Evolutionary conservation across 2,113 vertebrate genomes (phyloP).

Genomic region (Promerops cafer): DNA sequence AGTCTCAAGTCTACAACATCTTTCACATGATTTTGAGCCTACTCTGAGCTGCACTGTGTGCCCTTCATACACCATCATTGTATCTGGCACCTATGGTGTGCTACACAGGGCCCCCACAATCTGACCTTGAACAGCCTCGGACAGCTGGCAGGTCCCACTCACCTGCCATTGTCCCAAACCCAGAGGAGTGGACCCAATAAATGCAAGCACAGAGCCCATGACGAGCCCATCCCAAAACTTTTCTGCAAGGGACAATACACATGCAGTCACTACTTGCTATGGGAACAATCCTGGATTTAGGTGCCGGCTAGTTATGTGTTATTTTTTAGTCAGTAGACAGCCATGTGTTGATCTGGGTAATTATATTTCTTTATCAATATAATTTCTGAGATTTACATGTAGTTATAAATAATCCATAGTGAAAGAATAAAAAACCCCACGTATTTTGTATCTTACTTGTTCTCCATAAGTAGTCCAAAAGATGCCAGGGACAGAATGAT

Average conservation of each 20-base stretch:
- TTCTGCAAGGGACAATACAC: neutral
- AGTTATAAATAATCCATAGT: neutral
- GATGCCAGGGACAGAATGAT: slow-evolving; percentile 85
- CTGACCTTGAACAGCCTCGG: neutral
- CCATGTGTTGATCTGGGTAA: neutral
- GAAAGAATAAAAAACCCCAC: neutral
- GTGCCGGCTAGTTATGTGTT: neutral
- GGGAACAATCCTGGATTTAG: neutral
- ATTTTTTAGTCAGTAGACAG: neutral
- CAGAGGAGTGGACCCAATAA: neutral
- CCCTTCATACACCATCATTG: neutral
- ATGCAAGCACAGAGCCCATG: neutral
- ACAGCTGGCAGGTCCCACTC: neutral
- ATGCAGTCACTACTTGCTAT: neutral
- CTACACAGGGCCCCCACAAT: neutral
- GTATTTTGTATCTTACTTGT: slow-evolving; percentile 71
- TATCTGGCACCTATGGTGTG: rapidly evolving
- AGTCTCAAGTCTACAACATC: neutral
- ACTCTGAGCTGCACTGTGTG: neutral
- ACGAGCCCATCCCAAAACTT: neutral
- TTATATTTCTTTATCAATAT: neutral
- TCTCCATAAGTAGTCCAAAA: slow-evolving; percentile 83
- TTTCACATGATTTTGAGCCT: neutral
- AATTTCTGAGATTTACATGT: neutral
- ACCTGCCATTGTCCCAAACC: neutral